A percentile compares a stretch with the other conserved stretches of the same genome.
phyloP scores from a whole-genome alignment of 2,797 vertebrate genomes.

The Coregonus ussuriensis region DNA sequence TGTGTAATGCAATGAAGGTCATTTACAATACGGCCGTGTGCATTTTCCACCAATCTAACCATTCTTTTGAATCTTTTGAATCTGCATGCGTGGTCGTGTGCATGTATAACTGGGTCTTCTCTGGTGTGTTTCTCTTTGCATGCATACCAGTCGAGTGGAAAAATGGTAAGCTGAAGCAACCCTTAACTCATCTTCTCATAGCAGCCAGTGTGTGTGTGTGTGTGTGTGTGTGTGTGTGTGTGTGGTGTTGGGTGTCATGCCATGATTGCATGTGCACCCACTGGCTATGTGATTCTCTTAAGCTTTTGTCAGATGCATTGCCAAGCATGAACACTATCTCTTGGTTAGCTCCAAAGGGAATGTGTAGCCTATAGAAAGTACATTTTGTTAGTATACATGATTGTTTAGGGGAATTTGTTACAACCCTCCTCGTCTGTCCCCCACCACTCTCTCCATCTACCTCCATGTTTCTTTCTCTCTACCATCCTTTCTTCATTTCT shows the following conservation, averaged over 20 bases:
- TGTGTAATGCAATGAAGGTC: conserved; percentile 50
- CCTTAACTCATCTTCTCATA: conserved; percentile 60
- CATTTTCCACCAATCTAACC: conserved; percentile 61
- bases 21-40: conserved; percentile 52
- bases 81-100: conserved; percentile 72
- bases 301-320: conserved; percentile 43
- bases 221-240: conserved; percentile 20
- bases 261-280: conserved; percentile 48
- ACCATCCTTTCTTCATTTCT: conserved; percentile 41
- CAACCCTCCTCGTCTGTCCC: conserved; percentile 7
- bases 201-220: conserved; percentile 33
- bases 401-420: neutral
- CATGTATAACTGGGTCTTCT: conserved; percentile 77
- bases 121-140: conserved; percentile 64
- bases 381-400: neutral
- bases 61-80: conserved; percentile 51
- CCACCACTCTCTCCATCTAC: conserved; percentile 10
- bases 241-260: conserved; percentile 24
- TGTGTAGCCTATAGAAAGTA: neutral
- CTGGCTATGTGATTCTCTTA: conserved; percentile 35
- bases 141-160: conserved; percentile 95
- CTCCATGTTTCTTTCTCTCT: conserved; percentile 8
- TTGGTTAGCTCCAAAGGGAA: neutral
- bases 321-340: conserved; percentile 48
- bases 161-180: conserved; percentile 91